Evolutionary conservation across 1,140 invertebrate genomes (phyloP), one percentile per base, ranked within the genome.

Genomic region (Drosophila auraria): DNA sequence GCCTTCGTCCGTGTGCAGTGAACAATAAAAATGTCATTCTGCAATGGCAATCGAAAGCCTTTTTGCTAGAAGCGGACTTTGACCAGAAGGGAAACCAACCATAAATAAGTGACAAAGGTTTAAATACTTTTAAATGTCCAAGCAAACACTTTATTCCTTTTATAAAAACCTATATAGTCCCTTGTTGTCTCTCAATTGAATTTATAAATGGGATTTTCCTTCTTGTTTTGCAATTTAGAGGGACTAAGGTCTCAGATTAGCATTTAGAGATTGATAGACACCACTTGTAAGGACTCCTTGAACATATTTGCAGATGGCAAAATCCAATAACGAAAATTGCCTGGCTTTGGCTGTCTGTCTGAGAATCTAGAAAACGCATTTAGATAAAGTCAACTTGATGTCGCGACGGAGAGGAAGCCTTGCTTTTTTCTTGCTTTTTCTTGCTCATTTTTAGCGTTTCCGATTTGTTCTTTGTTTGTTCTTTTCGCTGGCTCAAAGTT

Each of bases 21-120:
- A 58, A 64, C 81, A 76, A 83, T 83, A 83, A 83, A 83, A 80
- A 80, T 80, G 81, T 83, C 78, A 64, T 81, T 72, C 30, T 45
- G 73, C 78, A 69, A 73, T 80, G 59, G 76, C 72, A 80, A 84
- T 78, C 73, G 68, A 84, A 78, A 78, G 63, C 59, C 9, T 83
- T 69, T 70, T 71, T 57, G 5, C 61, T 47, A 15, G 2, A 57
- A 54, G 17, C 15, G 51, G 20, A 25, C 20, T n/a, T 23, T 56
- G 53, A 15, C 33, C 53, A 56, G 20, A 56, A n/a, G 53, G 53
- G 53, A 9, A 56, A 38, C 54, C 15, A 11, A 7, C 8, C 54
- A 57, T 57, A 40, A 57, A 23, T 11, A 57, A 40, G 54, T 25
- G 54, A n/a, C 54, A n/a, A 57, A 40, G 4, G 36, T n/a, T 57